Evolutionary conservation across 2,113 vertebrate species (phyloP).

Genomic region (Chinchilla lanigera): DNA sequence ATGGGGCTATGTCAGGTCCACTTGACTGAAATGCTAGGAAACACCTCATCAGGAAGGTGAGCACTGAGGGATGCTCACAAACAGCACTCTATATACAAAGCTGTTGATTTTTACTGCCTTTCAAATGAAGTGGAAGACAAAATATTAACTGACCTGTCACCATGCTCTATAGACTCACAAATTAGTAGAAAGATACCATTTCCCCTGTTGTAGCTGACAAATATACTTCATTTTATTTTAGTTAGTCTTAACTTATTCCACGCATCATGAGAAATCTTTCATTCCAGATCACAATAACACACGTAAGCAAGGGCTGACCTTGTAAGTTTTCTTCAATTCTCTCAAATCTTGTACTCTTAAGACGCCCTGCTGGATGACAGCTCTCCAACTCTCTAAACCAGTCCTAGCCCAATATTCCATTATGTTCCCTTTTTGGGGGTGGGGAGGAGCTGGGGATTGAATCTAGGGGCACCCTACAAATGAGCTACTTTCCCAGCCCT

Average conservation of each 20-base stretch:
- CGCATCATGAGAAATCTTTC: neutral
- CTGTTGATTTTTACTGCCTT: neutral
- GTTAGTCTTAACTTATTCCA: neutral
- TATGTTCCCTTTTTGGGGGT: neutral
- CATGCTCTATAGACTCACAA: neutral
- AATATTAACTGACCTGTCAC: neutral
- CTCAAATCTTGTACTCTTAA: neutral
- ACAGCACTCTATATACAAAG: neutral
- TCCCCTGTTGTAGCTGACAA: neutral
- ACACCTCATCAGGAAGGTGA: neutral
- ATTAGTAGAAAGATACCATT: neutral
- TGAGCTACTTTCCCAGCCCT: neutral
- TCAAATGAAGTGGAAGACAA: neutral
- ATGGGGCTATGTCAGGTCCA: neutral
- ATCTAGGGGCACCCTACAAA: neutral
- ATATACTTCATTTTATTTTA: neutral
- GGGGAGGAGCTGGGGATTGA: neutral
- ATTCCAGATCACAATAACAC: neutral
- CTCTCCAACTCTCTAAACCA: neutral
- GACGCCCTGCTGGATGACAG: neutral
- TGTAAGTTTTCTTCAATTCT: neutral
- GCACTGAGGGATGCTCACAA: neutral
- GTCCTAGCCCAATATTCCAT: neutral
- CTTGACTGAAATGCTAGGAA: neutral
- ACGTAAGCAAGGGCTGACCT: neutral